Evolutionary conservation across 2,888 invertebrate species (phyloP).

Genomic region (Pomacea canaliculata): DNA sequence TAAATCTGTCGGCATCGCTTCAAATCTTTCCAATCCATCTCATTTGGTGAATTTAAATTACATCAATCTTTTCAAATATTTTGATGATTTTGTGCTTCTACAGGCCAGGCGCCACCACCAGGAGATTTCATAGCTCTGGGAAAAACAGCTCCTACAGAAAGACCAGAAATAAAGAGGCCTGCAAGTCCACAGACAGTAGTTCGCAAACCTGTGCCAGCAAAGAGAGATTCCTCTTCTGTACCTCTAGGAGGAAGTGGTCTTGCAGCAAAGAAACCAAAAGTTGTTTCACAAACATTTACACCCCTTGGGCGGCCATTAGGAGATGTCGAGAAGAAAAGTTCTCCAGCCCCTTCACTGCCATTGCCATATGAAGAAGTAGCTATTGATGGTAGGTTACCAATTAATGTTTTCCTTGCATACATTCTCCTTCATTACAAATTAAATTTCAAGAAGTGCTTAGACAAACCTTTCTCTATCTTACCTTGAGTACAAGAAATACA

Average conservation of each 20-base stretch:
- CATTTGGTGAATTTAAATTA: too few species aligned
- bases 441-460: too few species aligned
- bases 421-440: too few species aligned
- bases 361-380: conserved; percentile 74
- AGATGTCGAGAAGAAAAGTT: conserved; percentile 48
- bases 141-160: conserved; percentile 35
- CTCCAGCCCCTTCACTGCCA: conserved; percentile 49
- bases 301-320: conserved; percentile 54
- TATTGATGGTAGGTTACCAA: conserved; percentile 73
- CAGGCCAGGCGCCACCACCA: conserved; percentile 58
- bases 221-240: conserved; percentile 78
- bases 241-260: conserved; percentile 45
- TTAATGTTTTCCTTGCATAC: too few species aligned
- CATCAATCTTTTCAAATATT: too few species aligned
- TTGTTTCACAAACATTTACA: conserved; percentile 58
- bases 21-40: too few species aligned
- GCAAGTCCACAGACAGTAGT: conserved; percentile 35
- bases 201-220: conserved; percentile 45
- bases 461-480: too few species aligned
- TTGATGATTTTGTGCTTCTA: not conserved
- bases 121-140: conserved; percentile 70
- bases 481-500: too few species aligned
- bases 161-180: conserved; percentile 33
- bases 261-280: conserved; percentile 69
- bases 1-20: too few species aligned